Base-by-base conservation (phyloP, 2,113 vertebrate species). In the Phyllostomus discolor region DNA sequence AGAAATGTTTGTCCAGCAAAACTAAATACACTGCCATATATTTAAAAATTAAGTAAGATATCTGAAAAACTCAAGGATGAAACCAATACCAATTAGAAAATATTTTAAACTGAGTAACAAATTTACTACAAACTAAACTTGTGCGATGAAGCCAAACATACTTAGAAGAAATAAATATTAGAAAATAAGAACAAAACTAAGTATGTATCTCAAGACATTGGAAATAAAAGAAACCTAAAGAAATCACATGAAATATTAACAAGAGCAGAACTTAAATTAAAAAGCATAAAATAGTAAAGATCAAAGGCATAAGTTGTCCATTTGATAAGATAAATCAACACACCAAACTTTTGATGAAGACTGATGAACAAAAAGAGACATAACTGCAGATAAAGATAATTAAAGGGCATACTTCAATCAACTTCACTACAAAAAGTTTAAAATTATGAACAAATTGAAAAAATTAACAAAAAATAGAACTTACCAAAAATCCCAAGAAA, bases 171-270 rank as follows among this genome's bases (percentile, higher is more conserved):
- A 94, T 50, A 70, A 64, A 57, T 38, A 11, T 70, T 73, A 73
- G 10, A 85, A 70, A 90, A 76, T 82, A 62, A 88, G 14, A 54
- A 94, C 59, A 88, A 91, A 84, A 33, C 11, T 84, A 67, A 57
- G 11, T 54, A 70, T 28, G 4, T 72, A 75, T 59, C 38, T 78
- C n/a, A 91, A 83, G 64, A 78, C 35, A 92, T 80, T 78, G 84
- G 82, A 10, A 46, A 64, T 73, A 92, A 97, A 86, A 76, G 62
- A 91, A 95, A 88, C 14, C 11, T 52, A 76, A 75, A 87, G 66
- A 94, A 91, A 94, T 8, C 38, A 73, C 54, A 57, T 57, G 54
- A 88, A 87, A 85, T 52, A 79, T 54, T 64, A 84, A 9, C 59
- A 20, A 54, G 19, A 54, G 17, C 17, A 54, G 19, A 57, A 57